These are phyloP conservation scores for Philereme transversata DNA, from an alignment of 2,888 invertebrate genomes.

Conservation along the genomic window DNA sequence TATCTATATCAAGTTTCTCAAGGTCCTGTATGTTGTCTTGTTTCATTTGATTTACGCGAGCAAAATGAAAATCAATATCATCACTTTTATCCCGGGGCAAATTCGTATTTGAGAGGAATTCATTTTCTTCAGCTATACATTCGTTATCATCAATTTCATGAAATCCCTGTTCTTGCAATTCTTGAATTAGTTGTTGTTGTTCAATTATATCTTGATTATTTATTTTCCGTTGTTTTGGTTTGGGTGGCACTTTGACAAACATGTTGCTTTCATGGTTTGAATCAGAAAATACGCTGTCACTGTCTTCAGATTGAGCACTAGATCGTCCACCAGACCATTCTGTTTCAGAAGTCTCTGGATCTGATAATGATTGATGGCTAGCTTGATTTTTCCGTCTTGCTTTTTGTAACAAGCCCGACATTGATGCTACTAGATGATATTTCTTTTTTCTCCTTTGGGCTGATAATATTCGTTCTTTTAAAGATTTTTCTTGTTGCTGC, in stretches of 20 bases:
- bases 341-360: slow-evolving; percentile 90
- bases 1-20: slow-evolving; percentile 83
- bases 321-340: slow-evolving; percentile 86
- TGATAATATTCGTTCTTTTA: slow-evolving; percentile 75
- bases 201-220: slow-evolving; percentile 79
- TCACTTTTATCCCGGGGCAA: slow-evolving; percentile 78
- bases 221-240: slow-evolving; percentile 73
- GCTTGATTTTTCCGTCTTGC: slow-evolving; percentile 88
- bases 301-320: slow-evolving; percentile 90
- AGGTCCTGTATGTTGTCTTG: slow-evolving; percentile 76
- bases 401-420: slow-evolving; percentile 93
- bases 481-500: slow-evolving; percentile 74
- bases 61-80: slow-evolving; percentile 81
- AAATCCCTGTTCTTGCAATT: slow-evolving; percentile 74
- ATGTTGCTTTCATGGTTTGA: slow-evolving; percentile 85
- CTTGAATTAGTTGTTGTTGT: slow-evolving; percentile 77
- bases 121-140: slow-evolving; percentile 67
- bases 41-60: slow-evolving; percentile 81
- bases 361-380: slow-evolving; percentile 87
- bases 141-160: slow-evolving; percentile 65
- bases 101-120: slow-evolving; percentile 48
- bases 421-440: slow-evolving; percentile 91
- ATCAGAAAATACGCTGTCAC: slow-evolving; percentile 89
- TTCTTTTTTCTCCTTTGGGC: slow-evolving; percentile 89
- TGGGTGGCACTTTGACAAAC: slow-evolving; percentile 85